These are phyloP conservation scores for Rachycentron canadum DNA, from an alignment of 2,797 vertebrate genomes.

Conservation along the genomic window DNA sequence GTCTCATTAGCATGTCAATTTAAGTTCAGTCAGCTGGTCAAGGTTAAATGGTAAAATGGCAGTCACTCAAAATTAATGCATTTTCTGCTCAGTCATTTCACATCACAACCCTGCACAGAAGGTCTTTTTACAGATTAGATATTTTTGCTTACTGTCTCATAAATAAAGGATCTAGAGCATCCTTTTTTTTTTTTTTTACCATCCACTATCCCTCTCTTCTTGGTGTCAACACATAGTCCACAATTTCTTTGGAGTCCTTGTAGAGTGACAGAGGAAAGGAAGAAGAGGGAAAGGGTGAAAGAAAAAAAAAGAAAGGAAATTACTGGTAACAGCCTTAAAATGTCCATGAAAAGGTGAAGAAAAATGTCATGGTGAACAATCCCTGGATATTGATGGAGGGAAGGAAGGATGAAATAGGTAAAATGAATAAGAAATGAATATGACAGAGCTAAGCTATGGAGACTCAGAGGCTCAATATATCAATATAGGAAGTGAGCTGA, in stretches of 20 bases:
- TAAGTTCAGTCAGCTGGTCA: no score
- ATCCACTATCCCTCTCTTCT: neutral
- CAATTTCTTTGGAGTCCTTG: constrained; percentile 26
- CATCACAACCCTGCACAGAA: no score
- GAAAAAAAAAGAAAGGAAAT: neutral
- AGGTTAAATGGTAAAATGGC: no score
- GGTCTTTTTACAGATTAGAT: no score
- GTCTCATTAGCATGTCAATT: no score
- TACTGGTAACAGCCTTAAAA: constrained; percentile 26
- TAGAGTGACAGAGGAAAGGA: constrained; percentile 11
- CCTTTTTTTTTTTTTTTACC: neutral
- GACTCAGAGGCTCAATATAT: constrained; percentile 6
- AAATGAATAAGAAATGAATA: neutral
- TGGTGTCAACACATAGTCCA: neutral
- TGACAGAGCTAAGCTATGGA: constrained; percentile 1
- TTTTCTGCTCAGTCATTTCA: no score
- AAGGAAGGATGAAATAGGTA: constrained; percentile 14
- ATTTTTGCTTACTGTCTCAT: no score
- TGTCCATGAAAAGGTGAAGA: neutral
- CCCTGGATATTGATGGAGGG: constrained; percentile 8
- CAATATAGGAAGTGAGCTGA: constrained; percentile 25
- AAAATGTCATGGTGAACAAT: neutral
- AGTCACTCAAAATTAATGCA: no score
- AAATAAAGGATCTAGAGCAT: neutral
- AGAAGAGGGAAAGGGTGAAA: neutral